These are phyloP conservation scores for Nematolebias whitei DNA, from an alignment of 2,113 vertebrate genomes.

Conservation along the genomic window DNA sequence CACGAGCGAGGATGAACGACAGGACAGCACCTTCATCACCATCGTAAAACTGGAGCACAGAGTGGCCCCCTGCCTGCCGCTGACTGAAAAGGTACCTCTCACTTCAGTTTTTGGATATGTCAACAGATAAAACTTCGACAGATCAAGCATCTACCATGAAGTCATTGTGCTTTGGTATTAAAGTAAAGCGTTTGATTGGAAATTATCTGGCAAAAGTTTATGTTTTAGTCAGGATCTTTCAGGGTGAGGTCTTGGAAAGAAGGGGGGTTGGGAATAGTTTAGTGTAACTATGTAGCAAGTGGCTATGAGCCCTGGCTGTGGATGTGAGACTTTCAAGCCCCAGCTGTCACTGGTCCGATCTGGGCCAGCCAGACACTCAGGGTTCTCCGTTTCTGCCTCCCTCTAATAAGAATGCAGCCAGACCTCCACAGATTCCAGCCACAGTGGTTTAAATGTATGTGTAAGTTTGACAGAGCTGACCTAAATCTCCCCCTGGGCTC, in stretches of 20 bases:
- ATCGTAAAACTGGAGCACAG: slow-evolving; percentile 95
- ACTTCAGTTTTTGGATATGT: slow-evolving; percentile 20
- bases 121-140: slow-evolving; percentile 44
- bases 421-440: slow-evolving; percentile 64
- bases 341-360: slow-evolving; percentile 77
- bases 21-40: slow-evolving; percentile 90
- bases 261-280: slow-evolving; percentile 58
- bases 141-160: slow-evolving; percentile 20
- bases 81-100: slow-evolving; percentile 90
- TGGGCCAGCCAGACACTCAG: slow-evolving; percentile 65
- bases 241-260: slow-evolving; percentile 47
- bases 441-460: slow-evolving; percentile 64
- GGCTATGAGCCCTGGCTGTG: slow-evolving; percentile 74
- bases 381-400: slow-evolving; percentile 62
- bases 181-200: slow-evolving; percentile 53
- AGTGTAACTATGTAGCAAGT: slow-evolving; percentile 65
- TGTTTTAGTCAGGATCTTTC: slow-evolving; percentile 60
- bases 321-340: slow-evolving; percentile 70
- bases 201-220: slow-evolving; percentile 62
- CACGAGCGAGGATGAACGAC: slow-evolving; percentile 95
- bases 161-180: slow-evolving; percentile 49
- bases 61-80: slow-evolving; percentile 87
- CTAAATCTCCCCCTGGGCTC: slow-evolving; percentile 63
- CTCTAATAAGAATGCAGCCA: slow-evolving; percentile 68
- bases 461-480: slow-evolving; percentile 52